Conservation (phyloP, 2,797 vertebrate species). For the Streptopelia turtur region DNA sequence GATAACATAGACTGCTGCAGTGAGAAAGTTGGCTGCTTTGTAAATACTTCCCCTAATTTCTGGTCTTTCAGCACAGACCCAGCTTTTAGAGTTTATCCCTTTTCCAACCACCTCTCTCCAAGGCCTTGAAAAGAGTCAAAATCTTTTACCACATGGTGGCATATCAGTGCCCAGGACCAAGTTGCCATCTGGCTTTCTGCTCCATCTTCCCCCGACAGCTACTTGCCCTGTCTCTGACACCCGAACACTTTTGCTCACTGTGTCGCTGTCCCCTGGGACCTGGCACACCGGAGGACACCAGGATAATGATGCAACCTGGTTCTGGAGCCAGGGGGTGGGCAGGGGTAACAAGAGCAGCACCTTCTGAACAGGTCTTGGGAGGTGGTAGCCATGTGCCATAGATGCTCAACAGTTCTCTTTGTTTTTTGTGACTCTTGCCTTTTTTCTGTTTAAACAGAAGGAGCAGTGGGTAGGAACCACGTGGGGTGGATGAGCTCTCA, state of each 20-base stretch:
- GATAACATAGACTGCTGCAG: not conserved
- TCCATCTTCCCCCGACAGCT: not conserved
- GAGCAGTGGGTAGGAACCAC: not conserved
- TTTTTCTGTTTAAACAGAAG: not conserved
- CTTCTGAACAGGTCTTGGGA: not conserved
- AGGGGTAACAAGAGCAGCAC: not conserved
- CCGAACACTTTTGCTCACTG: not conserved
- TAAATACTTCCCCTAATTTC: not conserved
- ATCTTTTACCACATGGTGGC: not conserved
- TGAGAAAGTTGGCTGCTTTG: not conserved
- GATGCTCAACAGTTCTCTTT: not conserved
- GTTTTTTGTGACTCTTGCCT: not conserved
- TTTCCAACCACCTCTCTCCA: not conserved
- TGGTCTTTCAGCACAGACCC: not conserved
- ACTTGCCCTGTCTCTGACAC: not conserved
- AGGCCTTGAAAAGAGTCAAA: not conserved
- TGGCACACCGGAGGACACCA: rapidly evolving
- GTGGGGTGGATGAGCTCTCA: not conserved
- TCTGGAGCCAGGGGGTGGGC: not conserved
- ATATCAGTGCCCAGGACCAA: rapidly evolving
- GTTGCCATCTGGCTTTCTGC: not conserved
- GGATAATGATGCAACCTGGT: not conserved
- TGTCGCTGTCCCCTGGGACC: not conserved
- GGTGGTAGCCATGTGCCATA: rapidly evolving
- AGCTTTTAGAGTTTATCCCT: not conserved